Percentiles rank a stretch among this genome's conserved stretches.
Evolutionary conservation across 1,140 invertebrate genomes (phyloP).

Genomic region (Vollenhovia emeryi): DNA sequence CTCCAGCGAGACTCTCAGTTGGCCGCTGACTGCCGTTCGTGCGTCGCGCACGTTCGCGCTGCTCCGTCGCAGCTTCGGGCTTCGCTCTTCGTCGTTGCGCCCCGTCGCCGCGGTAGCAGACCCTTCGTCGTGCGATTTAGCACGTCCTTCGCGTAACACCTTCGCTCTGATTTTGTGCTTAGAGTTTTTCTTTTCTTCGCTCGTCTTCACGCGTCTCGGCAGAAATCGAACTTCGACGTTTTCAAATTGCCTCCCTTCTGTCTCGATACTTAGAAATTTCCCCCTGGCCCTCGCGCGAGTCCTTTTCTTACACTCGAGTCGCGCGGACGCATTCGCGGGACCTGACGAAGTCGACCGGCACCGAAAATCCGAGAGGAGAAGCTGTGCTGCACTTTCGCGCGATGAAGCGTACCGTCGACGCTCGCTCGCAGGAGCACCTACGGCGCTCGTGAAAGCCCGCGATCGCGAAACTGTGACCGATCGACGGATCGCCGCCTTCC

Average conservation of each 20-base stretch:
- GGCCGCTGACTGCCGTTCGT: slow-evolving; percentile 80
- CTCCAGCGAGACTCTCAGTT: slow-evolving; percentile 78
- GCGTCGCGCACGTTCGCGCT: slow-evolving; percentile 57
- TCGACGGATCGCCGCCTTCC: background rate
- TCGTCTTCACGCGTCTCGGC: background rate
- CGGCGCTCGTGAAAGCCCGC: slow-evolving; percentile 22
- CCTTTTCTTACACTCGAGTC: background rate
- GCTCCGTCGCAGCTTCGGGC: slow-evolving; percentile 14
- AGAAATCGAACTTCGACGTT: background rate
- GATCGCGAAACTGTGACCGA: slow-evolving; percentile 33
- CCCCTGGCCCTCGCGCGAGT: background rate
- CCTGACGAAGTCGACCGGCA: background rate
- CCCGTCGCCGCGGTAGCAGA: background rate
- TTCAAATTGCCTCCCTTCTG: background rate
- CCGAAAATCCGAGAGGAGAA: slow-evolving; percentile 5
- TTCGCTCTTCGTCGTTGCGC: slow-evolving; percentile 1
- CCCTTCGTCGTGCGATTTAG: background rate
- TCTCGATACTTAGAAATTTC: background rate
- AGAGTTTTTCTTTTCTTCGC: too few relatives aligned
- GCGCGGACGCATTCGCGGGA: background rate
- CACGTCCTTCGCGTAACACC: background rate
- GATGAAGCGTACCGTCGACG: slow-evolving; percentile 37
- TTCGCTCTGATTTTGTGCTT: background rate
- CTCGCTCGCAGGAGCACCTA: slow-evolving; percentile 30
- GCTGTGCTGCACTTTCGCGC: background rate